Percentiles rank a stretch among this genome's conserved stretches.
These are phyloP conservation scores for Heteromormyrus szaboi DNA, from an alignment of 2,797 vertebrate genomes.

Conservation along the genomic window DNA sequence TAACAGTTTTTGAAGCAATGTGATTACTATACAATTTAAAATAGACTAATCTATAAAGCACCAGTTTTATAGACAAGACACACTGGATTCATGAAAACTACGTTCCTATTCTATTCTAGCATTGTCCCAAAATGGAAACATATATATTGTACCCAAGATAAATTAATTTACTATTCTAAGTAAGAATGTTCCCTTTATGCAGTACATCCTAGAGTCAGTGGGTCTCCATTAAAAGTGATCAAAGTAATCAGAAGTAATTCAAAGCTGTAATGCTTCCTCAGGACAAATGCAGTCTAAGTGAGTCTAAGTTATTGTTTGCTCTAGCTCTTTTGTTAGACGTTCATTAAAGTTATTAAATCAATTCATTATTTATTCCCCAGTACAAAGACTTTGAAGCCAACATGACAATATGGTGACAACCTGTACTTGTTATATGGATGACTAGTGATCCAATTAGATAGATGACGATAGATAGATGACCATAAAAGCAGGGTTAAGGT, in stretches of 20 bases:
- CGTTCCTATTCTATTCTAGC: neutral
- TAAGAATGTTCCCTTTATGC: neutral
- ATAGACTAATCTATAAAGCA: neutral
- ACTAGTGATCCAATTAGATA: conserved; percentile 12
- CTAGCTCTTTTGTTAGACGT: neutral
- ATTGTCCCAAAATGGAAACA: neutral
- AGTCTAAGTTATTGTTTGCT: neutral
- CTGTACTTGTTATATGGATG: neutral
- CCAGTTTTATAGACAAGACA: neutral
- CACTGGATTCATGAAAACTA: neutral
- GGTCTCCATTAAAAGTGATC: conserved; percentile 1
- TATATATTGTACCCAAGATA: neutral
- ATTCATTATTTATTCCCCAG: conserved; percentile 16
- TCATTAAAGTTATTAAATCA: conserved; percentile 19
- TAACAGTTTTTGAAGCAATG: neutral
- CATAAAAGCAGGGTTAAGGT: neutral
- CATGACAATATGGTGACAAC: conserved; percentile 9
- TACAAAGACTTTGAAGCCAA: neutral
- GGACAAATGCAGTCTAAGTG: neutral
- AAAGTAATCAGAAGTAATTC: conserved; percentile 2
- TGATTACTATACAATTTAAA: neutral
- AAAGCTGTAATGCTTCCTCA: neutral
- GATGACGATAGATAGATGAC: neutral
- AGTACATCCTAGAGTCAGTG: neutral
- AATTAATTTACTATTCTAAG: neutral